phyloP scores from a whole-genome alignment of 2,797 vertebrate genomes.

The Sphaeramia orbicularis region DNA sequence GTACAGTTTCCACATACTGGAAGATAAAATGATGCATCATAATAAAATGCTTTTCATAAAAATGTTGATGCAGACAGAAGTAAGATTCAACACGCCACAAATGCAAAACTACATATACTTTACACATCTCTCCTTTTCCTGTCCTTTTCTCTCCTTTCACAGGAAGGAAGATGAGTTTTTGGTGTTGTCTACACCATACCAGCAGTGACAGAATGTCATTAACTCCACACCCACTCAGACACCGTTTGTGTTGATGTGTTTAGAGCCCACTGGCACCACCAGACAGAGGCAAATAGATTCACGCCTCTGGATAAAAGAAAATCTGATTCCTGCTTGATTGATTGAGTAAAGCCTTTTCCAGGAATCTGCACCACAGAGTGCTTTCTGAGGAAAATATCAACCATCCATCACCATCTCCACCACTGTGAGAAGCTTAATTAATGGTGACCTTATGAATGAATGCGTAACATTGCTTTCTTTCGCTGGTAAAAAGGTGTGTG shows the following conservation, averaged over 20 bases:
- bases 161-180: conserved; percentile 32
- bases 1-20: no score
- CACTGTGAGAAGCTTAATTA: conserved; percentile 61
- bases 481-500: conserved; percentile 13
- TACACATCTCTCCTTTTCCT: not conserved
- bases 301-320: conserved; percentile 48
- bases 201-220: conserved; percentile 69
- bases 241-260: conserved; percentile 52
- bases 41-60: no score
- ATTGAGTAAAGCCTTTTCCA: conserved; percentile 47
- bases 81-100: no score
- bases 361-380: conserved; percentile 33
- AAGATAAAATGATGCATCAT: no score
- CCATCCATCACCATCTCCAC: conserved; percentile 60
- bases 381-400: conserved; percentile 58
- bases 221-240: conserved; percentile 60
- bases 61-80: no score
- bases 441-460: conserved; percentile 65
- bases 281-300: conserved; percentile 57
- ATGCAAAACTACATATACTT: not conserved
- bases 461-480: conserved; percentile 30
- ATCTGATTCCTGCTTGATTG: conserved; percentile 51
- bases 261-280: conserved; percentile 35
- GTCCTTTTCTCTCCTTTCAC: conserved; percentile 4
- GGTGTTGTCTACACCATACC: conserved; percentile 33